Base-by-base conservation (phyloP, 2,888 invertebrate species). In the Macaria liturata region DNA sequence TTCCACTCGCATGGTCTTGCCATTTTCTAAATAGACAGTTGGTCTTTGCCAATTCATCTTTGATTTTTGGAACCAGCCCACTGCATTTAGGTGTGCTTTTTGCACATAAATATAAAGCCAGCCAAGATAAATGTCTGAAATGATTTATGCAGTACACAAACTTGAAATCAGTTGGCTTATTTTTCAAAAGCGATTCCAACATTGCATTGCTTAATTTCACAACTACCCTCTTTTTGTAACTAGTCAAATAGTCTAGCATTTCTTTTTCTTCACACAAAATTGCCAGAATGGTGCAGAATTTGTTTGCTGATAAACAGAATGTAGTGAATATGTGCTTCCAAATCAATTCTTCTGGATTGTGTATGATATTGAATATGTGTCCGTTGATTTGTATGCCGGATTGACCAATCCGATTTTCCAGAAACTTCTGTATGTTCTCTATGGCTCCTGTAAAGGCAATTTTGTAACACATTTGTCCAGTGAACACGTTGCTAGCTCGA, bases 71-170 rank as follows among this genome's bases (percentile, higher is more conserved):
- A 9, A 89, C 71, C 42, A 92, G 62, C 7, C 68, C 70, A 59
- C 69, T 80, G 69, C 92, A 92, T 72, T 84, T 88, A 4, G 83
- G 75, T 9, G 91, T 88, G 4, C 72, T 66, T 64, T 78, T 83
- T 1, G 87, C 86, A 75, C 87, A 91, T 53, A 91, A 72, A 63
- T 76, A 74, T 46, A 92, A 67, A 8, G 91, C 87, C 68, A 86
- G 80, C 77, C 84, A 91, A 9, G 91, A 84, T 20, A 92, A 62
- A 75, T 88, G 85, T 47, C 85, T 75, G 54, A 91, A 85, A 77
- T 92, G 92, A 70, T 92, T 92, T 44, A 88, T 84, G 66, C 92
- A 92, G 67, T 84, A 89, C 39, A 83, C 60, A 75, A 92, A 91
- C 44, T 72, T 49, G 37, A 73, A 66, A 66, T 80, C 75, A 4